Base-by-base conservation (phyloP, 2,888 invertebrate species). In the Meteorus colon region DNA sequence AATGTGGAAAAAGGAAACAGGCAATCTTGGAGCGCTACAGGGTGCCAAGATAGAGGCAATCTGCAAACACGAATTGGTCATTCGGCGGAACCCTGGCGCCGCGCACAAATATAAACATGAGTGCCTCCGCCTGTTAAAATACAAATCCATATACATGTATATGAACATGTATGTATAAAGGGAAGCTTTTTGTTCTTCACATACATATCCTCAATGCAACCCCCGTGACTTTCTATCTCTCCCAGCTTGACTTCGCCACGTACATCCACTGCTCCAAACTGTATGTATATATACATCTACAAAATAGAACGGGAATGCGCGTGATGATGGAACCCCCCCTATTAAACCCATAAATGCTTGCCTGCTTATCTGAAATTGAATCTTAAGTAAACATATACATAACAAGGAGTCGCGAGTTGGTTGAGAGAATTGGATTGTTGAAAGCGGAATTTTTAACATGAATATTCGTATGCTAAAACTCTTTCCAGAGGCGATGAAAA, bases 61-160 rank as follows among this genome's bases (percentile, higher is more conserved):
- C 89, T 87, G 85, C 86, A 87, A 89, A 89, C 89, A 89, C 86
- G 89, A 85, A 85, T 89, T 87, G 87, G 87, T 88, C 89, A 89
- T 89, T 89, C 89, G 87, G 87, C 66, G 19, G 84, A 85, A 85
- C 82, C 81, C 82, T 83, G 84, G 84, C 83, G 85, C 83, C 83
- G 83, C 55, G 65, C 69, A 69, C 37, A n/a, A 65, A n/a, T 51
- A 71, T 41, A 41, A 41, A 41, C 69, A 73, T 66, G 51, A 71
- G 65, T 79, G 82, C 80, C 82, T 85, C 83, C 31, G 19, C 72
- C 31, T 71, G 66, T 69, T 73, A 19, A 19, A 55, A 55, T 19
- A 48, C 48, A 48, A 3, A 48, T n/a, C 14, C 16, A 16, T 34
- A 34, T 65, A 65, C n/a, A 34, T 65, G 31, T 65, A 65, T n/a